Percentiles rank a stretch among this genome's conserved stretches.
Evolutionary conservation across 2,888 invertebrate genomes (phyloP).

Genomic region (Alsophila aescularia): DNA sequence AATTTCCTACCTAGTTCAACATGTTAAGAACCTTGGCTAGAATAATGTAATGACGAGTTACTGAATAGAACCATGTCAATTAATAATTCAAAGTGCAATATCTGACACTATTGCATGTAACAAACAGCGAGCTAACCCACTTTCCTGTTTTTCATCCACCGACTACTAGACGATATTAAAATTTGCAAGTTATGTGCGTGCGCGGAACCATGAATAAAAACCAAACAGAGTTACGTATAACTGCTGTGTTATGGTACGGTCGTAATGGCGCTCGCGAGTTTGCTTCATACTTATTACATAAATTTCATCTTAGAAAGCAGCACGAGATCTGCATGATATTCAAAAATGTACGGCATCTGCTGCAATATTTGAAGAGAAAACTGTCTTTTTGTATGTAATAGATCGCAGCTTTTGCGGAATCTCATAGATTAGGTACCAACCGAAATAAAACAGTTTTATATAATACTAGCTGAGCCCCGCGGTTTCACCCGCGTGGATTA

Average conservation of each 20-base stretch:
- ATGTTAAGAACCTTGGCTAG: constrained; percentile 16
- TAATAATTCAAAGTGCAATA: constrained; percentile 13
- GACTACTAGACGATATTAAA: constrained; percentile 7
- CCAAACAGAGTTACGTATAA: constrained; percentile 25
- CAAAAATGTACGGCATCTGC: constrained; percentile 8
- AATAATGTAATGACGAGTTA: constrained; percentile 10
- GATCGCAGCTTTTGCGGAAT: constrained; percentile 3
- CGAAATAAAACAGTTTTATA: not conserved
- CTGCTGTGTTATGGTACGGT: constrained; percentile 22
- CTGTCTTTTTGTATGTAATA: not conserved
- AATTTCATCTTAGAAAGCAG: constrained; percentile 28
- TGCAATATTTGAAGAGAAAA: constrained; percentile 19
- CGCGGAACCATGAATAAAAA: constrained; percentile 24
- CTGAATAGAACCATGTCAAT: constrained; percentile 7
- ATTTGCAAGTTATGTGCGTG: constrained; percentile 22
- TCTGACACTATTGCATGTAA: constrained; percentile 5
- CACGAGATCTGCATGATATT: constrained; percentile 26
- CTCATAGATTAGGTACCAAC: constrained; percentile 1
- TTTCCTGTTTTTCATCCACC: constrained; percentile 16
- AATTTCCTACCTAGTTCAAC: constrained; percentile 14
- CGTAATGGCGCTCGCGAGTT: constrained; percentile 27
- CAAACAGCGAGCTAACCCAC: constrained; percentile 9
- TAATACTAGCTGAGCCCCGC: no score
- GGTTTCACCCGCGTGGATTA: no score
- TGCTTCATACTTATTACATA: constrained; percentile 30